phyloP scores from a whole-genome alignment of 2,113 vertebrate genomes.

The rat (Rattus norvegicus) region GRCr8 NC_086035.1:19330501-19331000 shows the following conservation, averaged over 20 bases:
- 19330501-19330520: neutral
- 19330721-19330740: neutral
- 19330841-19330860: neutral
- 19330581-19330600: neutral
- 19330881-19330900: accelerated
- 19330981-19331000: too few species aligned
- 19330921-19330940: neutral
- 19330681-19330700: neutral
- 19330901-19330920: neutral
- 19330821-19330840: neutral
- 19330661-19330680: neutral
- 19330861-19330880: neutral
- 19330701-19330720: neutral
- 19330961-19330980: neutral
- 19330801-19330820: neutral
- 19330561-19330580: neutral
- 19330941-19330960: too few species aligned
- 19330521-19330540: conserved; percentile 32
- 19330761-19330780: neutral
- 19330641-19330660: neutral
- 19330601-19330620: neutral
- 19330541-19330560: neutral
- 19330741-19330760: neutral
- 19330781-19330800: neutral
- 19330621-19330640: neutral